Evolutionary conservation across 92 coral and sea anemone genomes (phyloP).

Genomic region (Zoanthus sociatus): DNA sequence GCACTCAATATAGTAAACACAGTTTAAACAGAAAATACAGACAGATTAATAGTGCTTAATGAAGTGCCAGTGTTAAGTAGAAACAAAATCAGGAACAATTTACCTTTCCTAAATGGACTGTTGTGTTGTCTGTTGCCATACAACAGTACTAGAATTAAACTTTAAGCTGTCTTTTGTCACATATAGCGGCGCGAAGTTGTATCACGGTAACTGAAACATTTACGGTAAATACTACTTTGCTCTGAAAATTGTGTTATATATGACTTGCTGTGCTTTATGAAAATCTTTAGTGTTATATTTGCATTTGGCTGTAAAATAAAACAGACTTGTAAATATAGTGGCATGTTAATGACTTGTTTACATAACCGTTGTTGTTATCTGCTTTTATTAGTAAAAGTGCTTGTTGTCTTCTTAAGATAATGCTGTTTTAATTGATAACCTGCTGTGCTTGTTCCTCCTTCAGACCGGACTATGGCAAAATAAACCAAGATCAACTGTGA

Average conservation of each 20-base stretch:
- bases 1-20: no score
- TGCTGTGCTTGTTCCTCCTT: conserved; percentile 8
- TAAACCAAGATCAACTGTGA: conserved; percentile 38
- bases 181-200: no score
- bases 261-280: neutral
- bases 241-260: neutral
- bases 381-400: neutral
- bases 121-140: no score
- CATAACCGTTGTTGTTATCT: neutral
- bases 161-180: no score
- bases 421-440: conserved; percentile 28
- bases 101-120: no score
- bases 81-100: no score
- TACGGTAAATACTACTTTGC: neutral
- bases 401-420: conserved; percentile 17
- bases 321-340: neutral
- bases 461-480: conserved; percentile 41
- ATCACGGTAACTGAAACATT: no score
- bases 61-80: no score
- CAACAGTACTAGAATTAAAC: no score
- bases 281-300: neutral
- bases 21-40: no score
- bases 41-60: no score
- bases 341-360: neutral
- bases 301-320: neutral